Evolutionary conservation across 92 coral and sea anemone genomes (phyloP), one percentile per base, ranked within the genome.

Genomic region (Galaxea fascicularis): DNA sequence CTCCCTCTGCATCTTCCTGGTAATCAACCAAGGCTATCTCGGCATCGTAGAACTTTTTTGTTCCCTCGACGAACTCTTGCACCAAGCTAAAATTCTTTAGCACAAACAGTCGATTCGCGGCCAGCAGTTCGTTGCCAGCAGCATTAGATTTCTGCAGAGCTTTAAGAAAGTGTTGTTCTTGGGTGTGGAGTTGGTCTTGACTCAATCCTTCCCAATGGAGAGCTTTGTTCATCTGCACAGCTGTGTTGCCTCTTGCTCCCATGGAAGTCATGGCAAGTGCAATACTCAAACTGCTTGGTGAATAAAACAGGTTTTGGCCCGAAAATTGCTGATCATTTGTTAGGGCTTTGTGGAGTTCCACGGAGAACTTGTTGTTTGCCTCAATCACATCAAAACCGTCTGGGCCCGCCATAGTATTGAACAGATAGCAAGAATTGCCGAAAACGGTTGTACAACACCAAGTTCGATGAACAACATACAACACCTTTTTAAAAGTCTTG

Each of bases 201-300:
- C 83, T 49, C 72, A 85, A 17, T 69, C 51, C 77, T n/a, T 92
- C 88, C 96, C 98, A 96, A 78, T 94, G 86, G 25, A 92, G 82
- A 51, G 85, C 96, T 56, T 80, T 79, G 73, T 95, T 90, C 65
- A 96, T 86, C 89, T 94, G 93, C 51, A 47, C 83, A 13, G 98
- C 98, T 58, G 98, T 92, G 65, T 90, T 74, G 18, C 87, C 96
- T 45, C 87, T 92, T 20, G 98, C 95, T n/a, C 98, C 98, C 80
- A 85, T 86, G 82, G 83, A 92, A 64, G 94, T 91, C 98, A 96
- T 96, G 18, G 92, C 98, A 14, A 94, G 87, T 1, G 98, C 98
- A 41, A 89, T 49, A 82, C 90, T 76, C 65, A 96, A 54, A 86
- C 98, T 96, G 46, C 93, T 76, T 41, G 98, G 98, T 24, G 98